These are phyloP conservation scores for Siniperca undulata DNA, from an alignment of 2,797 vertebrate species.

Conservation along the genomic window DNA sequence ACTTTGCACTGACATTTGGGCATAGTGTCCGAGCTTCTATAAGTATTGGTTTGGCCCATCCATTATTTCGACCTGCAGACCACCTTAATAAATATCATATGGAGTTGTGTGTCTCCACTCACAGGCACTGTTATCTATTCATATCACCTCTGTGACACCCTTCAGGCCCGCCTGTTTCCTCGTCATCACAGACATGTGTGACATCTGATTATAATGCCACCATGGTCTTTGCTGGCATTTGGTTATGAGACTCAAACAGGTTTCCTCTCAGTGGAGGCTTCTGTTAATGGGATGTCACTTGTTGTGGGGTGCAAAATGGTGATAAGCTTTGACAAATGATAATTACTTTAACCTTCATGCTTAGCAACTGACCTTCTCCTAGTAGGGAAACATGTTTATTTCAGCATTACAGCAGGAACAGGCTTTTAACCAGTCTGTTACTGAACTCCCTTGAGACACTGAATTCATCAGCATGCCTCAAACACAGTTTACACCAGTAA, in stretches of 20 bases:
- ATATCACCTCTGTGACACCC: neutral
- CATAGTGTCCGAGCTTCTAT: conserved; percentile 8
- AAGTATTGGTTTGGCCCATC: conserved; percentile 37
- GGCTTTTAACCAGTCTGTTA: conserved; percentile 43
- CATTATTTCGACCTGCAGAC: conserved; percentile 34
- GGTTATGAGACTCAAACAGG: conserved; percentile 16
- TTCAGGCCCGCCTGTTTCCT: conserved; percentile 19
- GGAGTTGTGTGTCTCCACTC: conserved; percentile 8
- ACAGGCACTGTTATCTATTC: conserved; percentile 36
- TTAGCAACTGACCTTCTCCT: conserved; percentile 56
- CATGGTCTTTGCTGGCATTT: conserved; percentile 28
- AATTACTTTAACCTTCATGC: conserved; percentile 64
- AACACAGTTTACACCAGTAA: conserved; percentile 17
- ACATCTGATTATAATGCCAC: conserved; percentile 46
- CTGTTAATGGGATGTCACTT: conserved; percentile 43
- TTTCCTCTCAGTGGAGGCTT: conserved; percentile 29
- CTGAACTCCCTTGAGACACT: conserved; percentile 34
- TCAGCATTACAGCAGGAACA: conserved; percentile 27
- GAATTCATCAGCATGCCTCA: conserved; percentile 46
- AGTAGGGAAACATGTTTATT: conserved; percentile 60
- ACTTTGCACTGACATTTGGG: conserved; percentile 55
- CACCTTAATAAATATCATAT: conserved; percentile 68
- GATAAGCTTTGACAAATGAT: conserved; percentile 71
- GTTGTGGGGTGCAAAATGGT: conserved; percentile 49
- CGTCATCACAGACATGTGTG: conserved; percentile 20